Percentiles rank a stretch among this genome's conserved stretches.
Evolutionary conservation across 1,140 invertebrate species (phyloP).

Genomic region (Metaphire vulgaris): DNA sequence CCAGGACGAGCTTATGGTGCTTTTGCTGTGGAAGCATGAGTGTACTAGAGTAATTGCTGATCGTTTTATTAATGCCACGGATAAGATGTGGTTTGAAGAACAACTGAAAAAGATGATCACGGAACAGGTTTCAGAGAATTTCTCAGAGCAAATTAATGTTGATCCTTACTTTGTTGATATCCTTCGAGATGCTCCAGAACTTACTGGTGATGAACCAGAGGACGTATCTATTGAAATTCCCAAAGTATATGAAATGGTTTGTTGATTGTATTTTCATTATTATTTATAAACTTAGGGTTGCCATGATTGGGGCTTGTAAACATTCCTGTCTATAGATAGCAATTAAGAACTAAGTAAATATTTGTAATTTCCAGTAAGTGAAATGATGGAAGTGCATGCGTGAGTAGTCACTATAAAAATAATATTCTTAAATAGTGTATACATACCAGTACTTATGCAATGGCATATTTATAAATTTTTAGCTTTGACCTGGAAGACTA

Average conservation of each 20-base stretch:
- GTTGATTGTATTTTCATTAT: not conserved
- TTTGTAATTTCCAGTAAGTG: too few species aligned
- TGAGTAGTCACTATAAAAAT: too few species aligned
- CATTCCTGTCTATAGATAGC: too few species aligned
- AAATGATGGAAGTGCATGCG: too few species aligned
- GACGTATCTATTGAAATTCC: conserved; percentile 76
- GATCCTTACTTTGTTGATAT: conserved; percentile 48
- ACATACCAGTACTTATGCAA: too few species aligned
- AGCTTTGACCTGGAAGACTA: too few species aligned
- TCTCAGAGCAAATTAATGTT: not conserved
- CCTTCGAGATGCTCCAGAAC: conserved; percentile 82
- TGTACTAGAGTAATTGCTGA: conserved; percentile 51
- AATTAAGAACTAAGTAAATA: too few species aligned
- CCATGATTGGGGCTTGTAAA: too few species aligned
- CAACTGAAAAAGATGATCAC: conserved; percentile 41
- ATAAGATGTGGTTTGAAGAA: conserved; percentile 50
- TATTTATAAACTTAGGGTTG: too few species aligned
- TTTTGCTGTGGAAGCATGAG: conserved; percentile 52
- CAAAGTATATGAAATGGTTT: conserved; percentile 84
- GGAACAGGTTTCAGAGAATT: conserved; percentile 40
- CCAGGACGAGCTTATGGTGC: conserved; percentile 35
- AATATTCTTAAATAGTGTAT: too few species aligned
- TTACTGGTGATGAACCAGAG: conserved; percentile 91
- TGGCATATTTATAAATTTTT: too few species aligned
- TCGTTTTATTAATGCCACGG: conserved; percentile 47